Base-by-base conservation (phyloP, 2,797 vertebrate species). In the Onychomys torridus region DNA sequence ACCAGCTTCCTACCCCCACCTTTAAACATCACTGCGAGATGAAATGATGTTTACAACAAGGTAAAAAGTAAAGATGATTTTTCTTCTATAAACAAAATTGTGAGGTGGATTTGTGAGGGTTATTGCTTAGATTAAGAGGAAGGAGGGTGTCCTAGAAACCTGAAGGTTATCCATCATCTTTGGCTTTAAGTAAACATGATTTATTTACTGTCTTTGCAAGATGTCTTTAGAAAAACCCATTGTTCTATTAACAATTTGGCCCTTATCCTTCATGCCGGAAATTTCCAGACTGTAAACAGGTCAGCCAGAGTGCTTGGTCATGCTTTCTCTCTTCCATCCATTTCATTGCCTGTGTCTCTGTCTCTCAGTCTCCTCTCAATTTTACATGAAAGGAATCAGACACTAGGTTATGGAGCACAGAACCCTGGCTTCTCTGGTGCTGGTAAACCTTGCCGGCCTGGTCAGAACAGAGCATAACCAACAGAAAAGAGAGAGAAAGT, bases 401-500 rank as follows among this genome's bases (percentile, higher is more conserved):
- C 34, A 29, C 17, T 57, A 57, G 67, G 13, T 12, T 40, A 19
- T 27, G 5, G 67, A 88, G 34, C 16, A 40, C 37, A 37, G 23
- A 6, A 23, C 16, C 7, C 19, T 86, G 32, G 21, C 5, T 73
- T 55, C n/a, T 29, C 34, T 37, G 25, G 29, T 57, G 13, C 8
- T 19, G 8, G 49, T 16, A 57, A 87, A 55, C 46, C n/a, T 86
- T 17, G 37, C 32, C 11, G 25, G 3, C 34, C 23, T 17, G 16
- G 34, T 29, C 29, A n/a, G 14, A 7, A 55, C 21, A 71, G 65
- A 87, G 9, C 40, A 2, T 17, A 52, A 16, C 23, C n/a, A 23
- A 69, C 4, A 25, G 6, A 37, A 52, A 4, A 29, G 8, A 3
- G 4, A 87, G 5, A 0, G 2, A 1, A 14, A 73, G 23, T 34